Evolutionary conservation across 2,113 vertebrate species (phyloP).

Genomic region (Epinephelus moara): DNA sequence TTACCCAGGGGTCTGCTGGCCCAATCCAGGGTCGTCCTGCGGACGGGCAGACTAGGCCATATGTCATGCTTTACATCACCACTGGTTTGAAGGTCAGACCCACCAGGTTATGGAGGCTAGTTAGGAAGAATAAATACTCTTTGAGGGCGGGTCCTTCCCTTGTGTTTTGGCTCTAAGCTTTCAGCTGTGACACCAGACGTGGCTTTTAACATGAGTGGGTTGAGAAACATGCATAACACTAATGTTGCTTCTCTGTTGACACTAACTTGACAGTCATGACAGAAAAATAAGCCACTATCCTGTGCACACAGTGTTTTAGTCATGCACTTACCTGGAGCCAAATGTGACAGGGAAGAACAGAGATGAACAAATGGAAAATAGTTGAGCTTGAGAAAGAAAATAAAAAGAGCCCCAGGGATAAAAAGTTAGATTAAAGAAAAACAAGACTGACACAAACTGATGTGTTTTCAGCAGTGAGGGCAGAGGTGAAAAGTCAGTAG

Average conservation of each 20-base stretch:
- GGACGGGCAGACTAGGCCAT: constrained; percentile 46
- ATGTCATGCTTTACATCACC: constrained; percentile 57
- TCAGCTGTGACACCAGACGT: constrained; percentile 25
- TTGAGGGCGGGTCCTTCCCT: constrained; percentile 19
- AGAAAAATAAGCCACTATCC: constrained; percentile 53
- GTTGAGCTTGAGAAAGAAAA: constrained; percentile 13
- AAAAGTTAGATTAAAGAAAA: background rate
- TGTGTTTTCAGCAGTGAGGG: constrained; percentile 14
- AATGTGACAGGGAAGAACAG: constrained; percentile 43
- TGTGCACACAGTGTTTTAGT: constrained; percentile 46
- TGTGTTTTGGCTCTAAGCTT: constrained; percentile 34
- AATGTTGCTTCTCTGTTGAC: constrained; percentile 61
- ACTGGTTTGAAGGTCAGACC: constrained; percentile 54
- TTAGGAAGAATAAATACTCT: constrained; percentile 54
- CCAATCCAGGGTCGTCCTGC: constrained; percentile 20
- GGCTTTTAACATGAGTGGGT: constrained; percentile 44
- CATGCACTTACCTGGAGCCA: constrained; percentile 47
- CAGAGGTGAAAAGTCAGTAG: background rate
- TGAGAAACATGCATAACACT: constrained; percentile 53
- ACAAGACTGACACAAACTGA: constrained; percentile 12
- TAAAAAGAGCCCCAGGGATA: constrained; percentile 18
- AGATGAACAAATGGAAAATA: constrained; percentile 34
- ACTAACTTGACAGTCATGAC: constrained; percentile 64
- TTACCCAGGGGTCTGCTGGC: constrained; percentile 67
- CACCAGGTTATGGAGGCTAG: constrained; percentile 54